Conservation (phyloP, 1,140 invertebrate species). For the Drosophila carrolli region DNA sequence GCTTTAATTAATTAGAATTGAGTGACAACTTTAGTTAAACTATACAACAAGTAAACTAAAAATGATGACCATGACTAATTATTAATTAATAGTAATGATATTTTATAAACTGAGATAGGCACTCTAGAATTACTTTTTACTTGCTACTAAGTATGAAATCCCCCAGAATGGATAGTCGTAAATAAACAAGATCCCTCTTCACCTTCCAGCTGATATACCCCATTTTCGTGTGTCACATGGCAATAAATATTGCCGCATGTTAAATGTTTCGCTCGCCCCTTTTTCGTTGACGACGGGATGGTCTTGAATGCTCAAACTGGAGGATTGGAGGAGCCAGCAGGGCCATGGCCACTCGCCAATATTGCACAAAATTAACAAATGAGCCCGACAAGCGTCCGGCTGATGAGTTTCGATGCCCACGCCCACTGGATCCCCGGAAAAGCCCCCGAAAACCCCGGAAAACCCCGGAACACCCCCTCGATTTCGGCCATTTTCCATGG, state of each 20-base stretch:
- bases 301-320: background rate
- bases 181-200: background rate
- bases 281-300: background rate
- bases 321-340: background rate
- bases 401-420: conserved; percentile 36
- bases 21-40: too few relatives aligned
- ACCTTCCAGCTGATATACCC: conserved; percentile 12
- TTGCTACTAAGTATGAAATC: background rate
- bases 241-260: conserved; percentile 69
- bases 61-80: too few relatives aligned
- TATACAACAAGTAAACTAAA: too few relatives aligned
- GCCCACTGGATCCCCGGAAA: background rate
- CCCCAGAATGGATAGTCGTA: background rate
- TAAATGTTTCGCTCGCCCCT: conserved; percentile 49
- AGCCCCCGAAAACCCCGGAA: conserved; percentile 3
- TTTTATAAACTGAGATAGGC: too few relatives aligned
- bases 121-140: too few relatives aligned
- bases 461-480: conserved; percentile 11
- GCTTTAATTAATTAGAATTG: too few relatives aligned
- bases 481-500: conserved; percentile 8
- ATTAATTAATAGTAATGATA: too few relatives aligned
- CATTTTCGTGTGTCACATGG: conserved; percentile 19
- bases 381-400: conserved; percentile 62
- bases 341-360: conserved; percentile 42
- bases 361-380: conserved; percentile 79